phyloP scores from a whole-genome alignment of 1,140 invertebrate species.

The Caenorhabditis briggsae region DNA sequence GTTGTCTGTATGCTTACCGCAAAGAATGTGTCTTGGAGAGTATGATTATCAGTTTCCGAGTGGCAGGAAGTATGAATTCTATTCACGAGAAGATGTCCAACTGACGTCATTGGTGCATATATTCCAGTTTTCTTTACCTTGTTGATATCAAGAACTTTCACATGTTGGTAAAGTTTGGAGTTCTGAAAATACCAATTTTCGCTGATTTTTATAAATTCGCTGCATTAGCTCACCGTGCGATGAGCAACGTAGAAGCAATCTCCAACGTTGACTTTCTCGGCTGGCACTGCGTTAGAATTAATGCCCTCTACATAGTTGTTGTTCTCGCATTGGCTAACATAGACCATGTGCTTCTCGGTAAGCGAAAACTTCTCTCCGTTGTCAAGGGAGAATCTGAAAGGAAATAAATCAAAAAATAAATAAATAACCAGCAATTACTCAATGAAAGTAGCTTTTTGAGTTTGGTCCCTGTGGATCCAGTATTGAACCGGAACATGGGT shows the following conservation, averaged over 20 bases:
- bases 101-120: constrained; percentile 15
- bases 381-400: constrained; percentile 23
- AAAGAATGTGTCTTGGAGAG: constrained; percentile 25
- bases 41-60: neutral
- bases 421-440: too few relatives aligned
- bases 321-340: neutral
- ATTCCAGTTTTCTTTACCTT: constrained; percentile 15
- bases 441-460: neutral
- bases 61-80: constrained; percentile 19
- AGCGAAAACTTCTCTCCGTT: constrained; percentile 16
- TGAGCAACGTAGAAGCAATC: constrained; percentile 33
- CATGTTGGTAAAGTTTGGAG: neutral
- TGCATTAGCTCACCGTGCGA: too few relatives aligned
- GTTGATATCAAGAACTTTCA: constrained; percentile 26
- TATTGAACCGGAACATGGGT: neutral
- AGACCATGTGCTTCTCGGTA: constrained; percentile 26
- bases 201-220: too few relatives aligned
- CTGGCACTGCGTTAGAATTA: neutral
- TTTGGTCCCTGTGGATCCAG: constrained; percentile 18
- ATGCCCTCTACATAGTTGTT: neutral
- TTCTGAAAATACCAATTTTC: constrained; percentile 42
- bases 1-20: neutral
- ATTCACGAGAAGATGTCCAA: neutral
- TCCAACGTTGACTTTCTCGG: constrained; percentile 11
- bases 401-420: too few relatives aligned